Evolutionary conservation across 2,797 vertebrate genomes (phyloP).

Genomic region (Meriones psammophilus): DNA sequence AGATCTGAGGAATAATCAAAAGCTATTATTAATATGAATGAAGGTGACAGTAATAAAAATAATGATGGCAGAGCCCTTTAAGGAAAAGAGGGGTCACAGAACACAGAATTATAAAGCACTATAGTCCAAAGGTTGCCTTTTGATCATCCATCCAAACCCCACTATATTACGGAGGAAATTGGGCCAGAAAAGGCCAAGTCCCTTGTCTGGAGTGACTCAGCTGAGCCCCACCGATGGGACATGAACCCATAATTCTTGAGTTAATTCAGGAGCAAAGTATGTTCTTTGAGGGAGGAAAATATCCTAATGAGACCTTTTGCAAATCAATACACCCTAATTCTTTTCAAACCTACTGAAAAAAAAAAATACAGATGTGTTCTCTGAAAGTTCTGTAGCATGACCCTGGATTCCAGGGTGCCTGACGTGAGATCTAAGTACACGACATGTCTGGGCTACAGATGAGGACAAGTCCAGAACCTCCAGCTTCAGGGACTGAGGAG

Average conservation of each 20-base stretch:
- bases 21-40: constrained; percentile 57
- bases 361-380: not conserved
- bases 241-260: not conserved
- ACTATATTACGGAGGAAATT: not conserved
- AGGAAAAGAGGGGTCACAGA: constrained; percentile 67
- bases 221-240: not conserved
- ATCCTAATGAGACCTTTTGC: not conserved
- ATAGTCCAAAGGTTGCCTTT: not conserved
- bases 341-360: not conserved
- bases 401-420: not conserved
- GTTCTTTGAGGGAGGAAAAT: not conserved
- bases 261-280: not conserved
- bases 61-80: constrained; percentile 39
- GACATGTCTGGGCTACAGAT: not conserved
- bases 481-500: not conserved
- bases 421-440: not conserved
- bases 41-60: constrained; percentile 59
- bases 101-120: constrained; percentile 44
- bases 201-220: not conserved
- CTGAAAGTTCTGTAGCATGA: not conserved
- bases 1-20: constrained; percentile 49
- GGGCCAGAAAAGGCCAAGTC: not conserved
- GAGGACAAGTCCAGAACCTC: not conserved
- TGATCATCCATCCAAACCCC: not conserved
- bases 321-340: not conserved